Evolutionary conservation across 2,888 invertebrate genomes (phyloP), one percentile per base, ranked within the genome.

Genomic region (Rhimphoctona megacephalus): DNA sequence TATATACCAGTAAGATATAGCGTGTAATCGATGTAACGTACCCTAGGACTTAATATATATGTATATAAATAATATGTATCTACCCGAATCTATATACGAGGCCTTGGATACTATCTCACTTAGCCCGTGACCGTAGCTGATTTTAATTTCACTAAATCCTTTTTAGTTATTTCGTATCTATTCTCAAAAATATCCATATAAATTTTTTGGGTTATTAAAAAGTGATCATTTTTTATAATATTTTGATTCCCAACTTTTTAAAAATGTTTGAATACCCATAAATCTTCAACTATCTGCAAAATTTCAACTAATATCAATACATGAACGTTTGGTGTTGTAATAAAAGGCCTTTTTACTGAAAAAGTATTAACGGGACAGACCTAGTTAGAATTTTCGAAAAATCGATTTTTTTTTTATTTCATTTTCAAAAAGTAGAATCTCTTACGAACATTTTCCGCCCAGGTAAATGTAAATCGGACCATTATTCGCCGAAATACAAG

Each of bases 1-100:
- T 83, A 85, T 85, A 83, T 83, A 79, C 79, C 76, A 43, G 39
- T 64, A 52, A 67, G 79, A 83, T 83, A 79, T 76, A 80, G 79
- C 78, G 79, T 85, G 82, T 85, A 85, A 83, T 85, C 74, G 78
- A 82, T 80, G 78, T 76, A 82, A 85, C 76, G 52, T 85, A 79
- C 39, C n/a, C 61, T 39, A 36, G 17, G 17, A 43, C 54, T 43
- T 25, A 46, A 33, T 76, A 61, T 17, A 76, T 33, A 33, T 30
- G 36, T 46, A 46, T 17, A 25, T 46, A 49, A 1, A 49, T 39
- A 43, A 19, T 36, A 54, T n/a, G 36, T 57, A 36, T 52, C 49
- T 52, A 33, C 30, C 83, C 54, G 54, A 67, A 78, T 30, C 61
- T 61, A 1, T 61, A 30, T 30, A 6, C 7, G 61, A 61, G 61